Percentiles rank a stretch among this genome's conserved stretches.
These are phyloP conservation scores for Gryon sp. DNA, from an alignment of 1,140 invertebrate genomes.

Conservation along the genomic window DNA sequence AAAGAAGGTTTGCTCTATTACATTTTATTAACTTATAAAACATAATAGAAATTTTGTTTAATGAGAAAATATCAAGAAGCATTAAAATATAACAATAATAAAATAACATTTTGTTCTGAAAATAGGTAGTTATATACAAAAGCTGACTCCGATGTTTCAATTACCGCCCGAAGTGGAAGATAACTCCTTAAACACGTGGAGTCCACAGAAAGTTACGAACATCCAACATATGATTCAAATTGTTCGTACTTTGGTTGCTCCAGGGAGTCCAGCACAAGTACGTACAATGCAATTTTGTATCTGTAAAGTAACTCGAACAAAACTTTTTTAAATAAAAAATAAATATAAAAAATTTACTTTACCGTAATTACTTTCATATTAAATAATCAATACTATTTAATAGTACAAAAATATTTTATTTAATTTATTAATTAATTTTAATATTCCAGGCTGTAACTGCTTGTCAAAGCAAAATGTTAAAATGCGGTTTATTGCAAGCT, in stretches of 20 bases:
- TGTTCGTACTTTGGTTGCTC: constrained; percentile 93
- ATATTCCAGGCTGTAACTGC: constrained; percentile 79
- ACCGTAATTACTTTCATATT: too few relatives aligned
- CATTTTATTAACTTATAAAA: too few relatives aligned
- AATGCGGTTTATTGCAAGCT: constrained; percentile 88
- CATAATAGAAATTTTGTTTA: background rate
- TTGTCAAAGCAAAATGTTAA: constrained; percentile 94
- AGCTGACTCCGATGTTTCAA: constrained; percentile 92
- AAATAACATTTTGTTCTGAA: too few relatives aligned
- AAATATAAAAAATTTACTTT: too few relatives aligned
- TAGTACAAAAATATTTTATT: background rate
- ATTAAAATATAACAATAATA: too few relatives aligned
- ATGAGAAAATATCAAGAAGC: too few relatives aligned
- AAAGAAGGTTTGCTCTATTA: constrained; percentile 87
- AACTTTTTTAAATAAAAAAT: too few relatives aligned
- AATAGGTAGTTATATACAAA: constrained; percentile 92
- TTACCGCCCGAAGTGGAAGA: constrained; percentile 86
- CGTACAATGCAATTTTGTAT: too few relatives aligned
- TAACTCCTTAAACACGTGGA: constrained; percentile 85
- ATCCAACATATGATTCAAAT: constrained; percentile 95
- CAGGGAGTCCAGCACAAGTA: constrained; percentile 89
- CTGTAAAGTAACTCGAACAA: background rate
- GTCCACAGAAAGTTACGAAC: constrained; percentile 96
- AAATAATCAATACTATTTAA: too few relatives aligned
- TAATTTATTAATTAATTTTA: background rate